Evolutionary conservation across 2,797 vertebrate genomes (phyloP).

Genomic region (Otolemur crassicaudatus): DNA sequence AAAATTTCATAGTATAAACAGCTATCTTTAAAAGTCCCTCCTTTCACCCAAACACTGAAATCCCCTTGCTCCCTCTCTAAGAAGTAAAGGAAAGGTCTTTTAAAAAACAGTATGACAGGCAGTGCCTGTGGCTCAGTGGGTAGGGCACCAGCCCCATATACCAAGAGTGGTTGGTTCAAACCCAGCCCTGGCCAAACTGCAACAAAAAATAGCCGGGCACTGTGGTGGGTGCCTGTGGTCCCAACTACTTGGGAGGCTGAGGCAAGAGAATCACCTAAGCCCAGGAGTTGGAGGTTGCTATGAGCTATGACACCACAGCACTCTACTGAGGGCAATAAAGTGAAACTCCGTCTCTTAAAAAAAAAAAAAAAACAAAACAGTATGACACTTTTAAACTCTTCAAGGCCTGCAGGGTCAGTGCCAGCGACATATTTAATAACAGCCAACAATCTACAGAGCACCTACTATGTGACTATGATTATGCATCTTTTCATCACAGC

Average conservation of each 20-base stretch:
- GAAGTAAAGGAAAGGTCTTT: slow-evolving; percentile 10
- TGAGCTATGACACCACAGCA: too few relatives aligned
- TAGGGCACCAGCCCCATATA: too few relatives aligned
- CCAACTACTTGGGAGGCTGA: too few relatives aligned
- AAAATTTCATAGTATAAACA: not conserved
- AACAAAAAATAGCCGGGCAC: too few relatives aligned
- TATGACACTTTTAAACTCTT: not conserved
- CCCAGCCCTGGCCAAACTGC: too few relatives aligned
- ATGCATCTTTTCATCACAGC: not conserved
- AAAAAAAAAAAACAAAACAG: slow-evolving; percentile 23
- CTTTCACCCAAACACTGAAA: not conserved
- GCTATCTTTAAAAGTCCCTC: not conserved
- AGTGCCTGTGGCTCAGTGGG: too few relatives aligned
- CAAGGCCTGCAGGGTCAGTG: not conserved
- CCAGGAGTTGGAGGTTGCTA: too few relatives aligned
- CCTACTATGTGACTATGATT: not conserved
- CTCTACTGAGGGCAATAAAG: too few relatives aligned
- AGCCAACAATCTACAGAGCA: not conserved
- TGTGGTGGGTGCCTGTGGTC: too few relatives aligned
- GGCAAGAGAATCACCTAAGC: too few relatives aligned
- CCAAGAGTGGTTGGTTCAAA: too few relatives aligned
- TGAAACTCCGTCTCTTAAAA: not conserved
- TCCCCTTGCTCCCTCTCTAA: not conserved
- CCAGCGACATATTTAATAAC: not conserved
- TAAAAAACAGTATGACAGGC: not conserved